Base-by-base conservation (phyloP, 2,113 vertebrate species). In the Todiramphus chloris region DNA sequence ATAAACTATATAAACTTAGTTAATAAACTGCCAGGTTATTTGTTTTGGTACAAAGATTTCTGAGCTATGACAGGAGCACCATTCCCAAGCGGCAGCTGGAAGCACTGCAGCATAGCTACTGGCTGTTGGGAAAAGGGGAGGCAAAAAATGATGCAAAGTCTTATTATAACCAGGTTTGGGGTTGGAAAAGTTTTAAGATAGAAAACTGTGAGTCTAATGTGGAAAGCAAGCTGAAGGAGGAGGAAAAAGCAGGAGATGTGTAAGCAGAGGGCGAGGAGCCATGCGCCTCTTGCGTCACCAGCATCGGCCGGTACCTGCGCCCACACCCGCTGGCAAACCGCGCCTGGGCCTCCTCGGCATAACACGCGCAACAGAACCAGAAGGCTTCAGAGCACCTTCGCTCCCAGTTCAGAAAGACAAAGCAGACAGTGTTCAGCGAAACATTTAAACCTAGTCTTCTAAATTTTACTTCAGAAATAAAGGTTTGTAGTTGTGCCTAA, bases 331-430 rank as follows among this genome's bases (percentile, higher is more conserved):
- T 21, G 13, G 33, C 46, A 51, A 43, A 55, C 20, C 1, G 19
- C 60, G 51, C 58, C 70, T 68, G 51, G 46, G 46, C 77, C 87
- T 13, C 86, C 46, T 66, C 44, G 19, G 30, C 30, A 9, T 0
- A 46, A 75, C 66, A 59, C 70, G 35, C 0, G 28, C 46, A 33
- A 41, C 43, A 56, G n/a, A 56, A 44, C 0, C 0, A 73, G 63
- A 58, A 76, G 11, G 17, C 72, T 91, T 35, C 89, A 63, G 78
- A 82, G 56, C 64, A 37, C 0, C 0, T 64, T 70, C 72, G 28
- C 13, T 87, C 69, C 91, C 66, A 64, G 56, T 17, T 79, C 80
- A 78, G 83, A 60, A 72, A 67, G 27, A 77, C 50, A 91, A n/a
- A 59, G 56, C 3, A 3, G 68, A 28, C 39, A 85, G 41, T 63